Evolutionary conservation across 1,140 invertebrate genomes (phyloP), one percentile per base, ranked within the genome.

Genomic region (Tyrophagus putrescentiae): DNA sequence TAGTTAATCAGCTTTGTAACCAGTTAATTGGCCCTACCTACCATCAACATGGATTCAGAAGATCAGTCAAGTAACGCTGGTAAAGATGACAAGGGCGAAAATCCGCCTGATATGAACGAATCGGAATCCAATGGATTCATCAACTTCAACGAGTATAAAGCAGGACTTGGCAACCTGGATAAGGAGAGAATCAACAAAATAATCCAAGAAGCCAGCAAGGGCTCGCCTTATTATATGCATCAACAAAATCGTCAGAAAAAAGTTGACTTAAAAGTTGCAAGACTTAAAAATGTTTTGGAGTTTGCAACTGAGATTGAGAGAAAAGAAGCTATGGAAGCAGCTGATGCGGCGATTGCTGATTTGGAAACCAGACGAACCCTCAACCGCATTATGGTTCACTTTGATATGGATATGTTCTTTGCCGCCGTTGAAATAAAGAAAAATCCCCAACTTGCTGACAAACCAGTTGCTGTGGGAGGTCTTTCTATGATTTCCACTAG

Each of bases 341-440:
- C 75, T 75, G 61, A 57, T 23, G 29, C 23, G 9, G 27, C 18
- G 31, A 29, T 50, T 25, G 45, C 0, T 3, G 52, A 53, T 5
- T 62, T 65, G 31, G 64, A 64, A 56, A 33, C 29, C 33, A 28
- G 59, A 25, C 59, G 74, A 61, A 74, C 79, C 67, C 66, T 80
- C 7, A 70, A 63, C 58, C 70, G 70, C n/a, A 74, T 71, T 11
- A 77, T 80, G 64, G 77, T 82, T 7, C 80, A 82, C 64, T 71
- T 82, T 48, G 81, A 82, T 67, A 80, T 82, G 79, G 81, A 83
- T 70, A 77, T 77, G 11, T 82, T 80, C 67, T 83, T 76, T 70
- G 81, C 79, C 56, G 76, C 79, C 32, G 82, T 83, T 2, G 81
- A 84, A 68, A 81, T 81, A 44, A 32, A 74, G 62, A 79, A 82